These are phyloP conservation scores for Chrysocyon brachyurus DNA, from an alignment of 2,797 vertebrate species.

Conservation along the genomic window DNA sequence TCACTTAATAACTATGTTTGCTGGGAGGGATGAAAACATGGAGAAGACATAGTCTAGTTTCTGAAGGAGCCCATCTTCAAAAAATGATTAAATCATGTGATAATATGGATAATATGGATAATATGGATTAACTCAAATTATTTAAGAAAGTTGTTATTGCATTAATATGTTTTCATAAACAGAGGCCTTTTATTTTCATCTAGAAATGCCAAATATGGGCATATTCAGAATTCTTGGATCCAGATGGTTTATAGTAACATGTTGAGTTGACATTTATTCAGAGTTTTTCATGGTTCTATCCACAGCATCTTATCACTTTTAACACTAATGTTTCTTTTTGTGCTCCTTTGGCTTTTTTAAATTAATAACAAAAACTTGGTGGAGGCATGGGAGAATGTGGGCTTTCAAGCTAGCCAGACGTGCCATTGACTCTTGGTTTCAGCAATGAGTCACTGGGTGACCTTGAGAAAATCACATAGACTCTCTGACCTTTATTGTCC, in stretches of 20 bases:
- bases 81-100: constrained; percentile 36
- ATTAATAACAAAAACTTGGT: neutral
- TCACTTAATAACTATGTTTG: neutral
- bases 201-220: neutral
- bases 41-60: neutral
- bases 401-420: neutral
- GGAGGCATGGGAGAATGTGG: neutral
- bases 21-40: neutral
- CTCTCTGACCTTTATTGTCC: neutral
- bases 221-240: neutral
- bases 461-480: neutral
- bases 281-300: constrained; percentile 14
- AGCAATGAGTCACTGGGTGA: neutral
- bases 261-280: neutral
- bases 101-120: neutral
- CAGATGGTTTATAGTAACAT: neutral
- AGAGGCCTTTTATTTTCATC: neutral
- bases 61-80: neutral
- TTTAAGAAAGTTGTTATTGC: constrained; percentile 23
- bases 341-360: neutral
- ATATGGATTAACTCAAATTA: neutral
- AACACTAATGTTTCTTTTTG: neutral
- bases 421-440: neutral
- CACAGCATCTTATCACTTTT: neutral
- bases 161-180: neutral